Evolutionary conservation across 2,888 invertebrate species (phyloP), one percentile per base, ranked within the genome.

Genomic region (Cistogaster globosa): DNA sequence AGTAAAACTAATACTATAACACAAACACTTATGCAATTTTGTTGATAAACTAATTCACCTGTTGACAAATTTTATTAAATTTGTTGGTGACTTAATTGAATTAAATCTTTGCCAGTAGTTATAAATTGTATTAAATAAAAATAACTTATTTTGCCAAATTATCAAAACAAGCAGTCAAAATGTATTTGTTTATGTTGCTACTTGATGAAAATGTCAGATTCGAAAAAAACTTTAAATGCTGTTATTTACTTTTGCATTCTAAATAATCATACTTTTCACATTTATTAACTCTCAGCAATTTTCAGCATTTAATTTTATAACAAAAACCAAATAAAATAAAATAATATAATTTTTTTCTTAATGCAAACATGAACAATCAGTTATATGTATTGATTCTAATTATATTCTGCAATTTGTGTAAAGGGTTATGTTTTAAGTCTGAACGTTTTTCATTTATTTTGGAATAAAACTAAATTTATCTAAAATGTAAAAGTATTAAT

Each of bases 31-130:
- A 11, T 51, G n/a, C 16, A n/a, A 63, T 45, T 65, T 18, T 65
- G n/a, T 38, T 53, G 65, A 45, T 65, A 53, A 20, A 51, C n/a
- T 71, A 68, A 60, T 67, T 76, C 76, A 32, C 65, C 71, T 84
- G 84, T 55, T 72, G 75, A 72, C 69, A 76, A 67, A 48, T 60
- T 80, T 65, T 38, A 72, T 80, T 67, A 53, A 79, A 67, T 80
- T 76, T 55, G 42, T 51, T 9, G 63, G 45, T 58, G 20, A 38
- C 51, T 60, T 67, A 76, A 84, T 84, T 76, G 71, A 80, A 84
- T 75, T 84, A 75, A 79, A 79, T 79, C 79, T 65, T 55, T 76
- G 67, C 71, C 71, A 72, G 26, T 18, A 76, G 84, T 55, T 76
- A 76, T 62, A 80, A 76, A 80, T 71, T 80, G 7, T 69, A 63